Conservation (phyloP, 2,888 invertebrate species). For the Drosophila percnosoma region DNA sequence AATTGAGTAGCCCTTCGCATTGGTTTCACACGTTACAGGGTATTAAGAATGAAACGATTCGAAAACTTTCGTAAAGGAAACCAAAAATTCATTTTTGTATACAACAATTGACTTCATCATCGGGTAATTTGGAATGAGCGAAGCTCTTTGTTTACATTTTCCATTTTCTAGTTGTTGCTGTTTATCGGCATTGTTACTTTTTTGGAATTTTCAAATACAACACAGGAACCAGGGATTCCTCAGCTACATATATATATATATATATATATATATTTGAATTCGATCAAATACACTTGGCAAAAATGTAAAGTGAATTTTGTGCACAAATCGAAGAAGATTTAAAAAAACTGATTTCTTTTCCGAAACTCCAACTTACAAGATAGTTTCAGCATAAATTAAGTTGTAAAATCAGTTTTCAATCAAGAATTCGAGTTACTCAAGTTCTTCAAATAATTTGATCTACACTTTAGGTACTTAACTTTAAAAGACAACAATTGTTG, state of each 20-base stretch:
- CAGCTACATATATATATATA: neutral
- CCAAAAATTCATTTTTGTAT: slow-evolving; percentile 68
- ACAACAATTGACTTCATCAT: slow-evolving; percentile 81
- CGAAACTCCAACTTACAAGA: neutral
- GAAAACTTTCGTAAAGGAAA: slow-evolving; percentile 44
- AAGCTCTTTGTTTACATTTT: slow-evolving; percentile 80
- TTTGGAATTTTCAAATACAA: slow-evolving; percentile 58
- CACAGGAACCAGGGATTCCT: slow-evolving; percentile 41
- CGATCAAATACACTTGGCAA: neutral
- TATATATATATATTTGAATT: neutral
- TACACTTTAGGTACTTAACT: neutral
- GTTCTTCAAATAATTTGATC: neutral
- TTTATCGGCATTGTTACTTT: slow-evolving; percentile 52
- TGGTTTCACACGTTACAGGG: slow-evolving; percentile 22
- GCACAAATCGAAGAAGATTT: too few species aligned
- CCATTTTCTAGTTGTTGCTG: slow-evolving; percentile 27
- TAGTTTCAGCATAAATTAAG: neutral
- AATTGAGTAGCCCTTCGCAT: neutral
- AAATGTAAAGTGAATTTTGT: neutral
- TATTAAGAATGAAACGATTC: slow-evolving; percentile 40
- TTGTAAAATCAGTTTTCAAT: neutral
- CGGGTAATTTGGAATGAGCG: slow-evolving; percentile 79
- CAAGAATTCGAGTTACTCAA: neutral
- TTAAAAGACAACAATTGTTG: neutral
- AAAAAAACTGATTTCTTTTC: neutral